These are phyloP conservation scores for Cebidichthys violaceus DNA, from an alignment of 2,113 vertebrate species.

Conservation along the genomic window DNA sequence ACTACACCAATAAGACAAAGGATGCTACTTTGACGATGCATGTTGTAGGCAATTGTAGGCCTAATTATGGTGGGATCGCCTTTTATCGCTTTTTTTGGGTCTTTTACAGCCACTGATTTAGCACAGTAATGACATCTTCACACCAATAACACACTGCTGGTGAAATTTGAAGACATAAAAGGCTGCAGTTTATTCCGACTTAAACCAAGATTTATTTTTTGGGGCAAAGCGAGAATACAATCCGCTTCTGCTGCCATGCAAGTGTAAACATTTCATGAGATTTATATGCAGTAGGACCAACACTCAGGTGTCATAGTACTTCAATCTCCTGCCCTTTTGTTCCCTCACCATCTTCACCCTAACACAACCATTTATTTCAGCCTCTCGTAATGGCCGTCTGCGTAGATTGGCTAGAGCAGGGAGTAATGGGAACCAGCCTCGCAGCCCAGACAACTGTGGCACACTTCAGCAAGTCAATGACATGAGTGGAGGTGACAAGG, in stretches of 20 bases:
- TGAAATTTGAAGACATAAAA: conserved; percentile 26
- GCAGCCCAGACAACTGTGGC: conserved; percentile 64
- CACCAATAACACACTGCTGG: conserved; percentile 1
- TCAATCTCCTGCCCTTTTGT: conserved; percentile 1
- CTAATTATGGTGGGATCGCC: not conserved
- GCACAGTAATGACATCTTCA: conserved; percentile 2
- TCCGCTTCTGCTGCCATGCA: conserved; percentile 15
- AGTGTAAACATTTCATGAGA: conserved; percentile 6
- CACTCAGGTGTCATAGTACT: conserved; percentile 17
- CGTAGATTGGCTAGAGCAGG: conserved; percentile 69
- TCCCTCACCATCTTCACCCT: conserved; percentile 31
- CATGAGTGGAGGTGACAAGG: conserved; percentile 83
- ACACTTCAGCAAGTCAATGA: conserved; percentile 76
- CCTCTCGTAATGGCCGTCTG: conserved; percentile 60
- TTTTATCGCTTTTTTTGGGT: conserved; percentile 5
- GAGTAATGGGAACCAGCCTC: conserved; percentile 80
- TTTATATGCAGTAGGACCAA: not conserved
- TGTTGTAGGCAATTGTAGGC: conserved; percentile 8
- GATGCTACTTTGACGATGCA: conserved; percentile 21
- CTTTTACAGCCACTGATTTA: not conserved
- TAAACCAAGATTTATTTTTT: conserved; percentile 13
- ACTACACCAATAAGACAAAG: conserved; percentile 28
- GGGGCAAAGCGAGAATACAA: not conserved
- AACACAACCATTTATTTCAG: conserved; percentile 44
- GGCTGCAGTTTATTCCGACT: conserved; percentile 2